Conservation (phyloP, 2,888 invertebrate genomes). For the Drosophila eohydei region DNA sequence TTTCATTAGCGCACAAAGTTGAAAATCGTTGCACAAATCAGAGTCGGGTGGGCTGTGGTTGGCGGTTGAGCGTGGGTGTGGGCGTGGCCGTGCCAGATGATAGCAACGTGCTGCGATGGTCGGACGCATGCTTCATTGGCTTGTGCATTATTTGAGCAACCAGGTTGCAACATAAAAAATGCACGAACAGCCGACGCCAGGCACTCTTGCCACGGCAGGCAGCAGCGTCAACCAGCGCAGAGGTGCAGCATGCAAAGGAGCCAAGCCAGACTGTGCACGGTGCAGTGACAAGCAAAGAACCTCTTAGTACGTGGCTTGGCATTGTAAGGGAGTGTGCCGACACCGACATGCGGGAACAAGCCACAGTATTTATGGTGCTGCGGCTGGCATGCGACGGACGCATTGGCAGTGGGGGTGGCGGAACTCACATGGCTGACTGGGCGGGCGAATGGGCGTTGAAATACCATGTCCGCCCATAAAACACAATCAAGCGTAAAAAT, state of each 20-base stretch:
- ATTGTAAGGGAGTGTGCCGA: slow-evolving; percentile 62
- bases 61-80: slow-evolving; percentile 22
- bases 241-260: slow-evolving; percentile 19
- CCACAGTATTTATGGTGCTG: slow-evolving; percentile 76
- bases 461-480: slow-evolving; percentile 67
- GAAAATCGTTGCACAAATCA: slow-evolving; percentile 67
- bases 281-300: slow-evolving; percentile 19
- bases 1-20: slow-evolving; percentile 72
- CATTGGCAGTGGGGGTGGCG: slow-evolving; percentile 8
- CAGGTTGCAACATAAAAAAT: slow-evolving; percentile 82
- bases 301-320: slow-evolving; percentile 25
- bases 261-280: no score
- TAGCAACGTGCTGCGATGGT: slow-evolving; percentile 31
- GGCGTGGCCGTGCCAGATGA: slow-evolving; percentile 29
- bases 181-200: slow-evolving; percentile 62
- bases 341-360: slow-evolving; percentile 73
- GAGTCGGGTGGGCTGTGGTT: background rate
- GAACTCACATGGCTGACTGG: slow-evolving; percentile 3
- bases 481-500: slow-evolving; percentile 80
- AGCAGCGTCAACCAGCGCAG: slow-evolving; percentile 20
- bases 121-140: slow-evolving; percentile 79
- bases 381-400: slow-evolving; percentile 54
- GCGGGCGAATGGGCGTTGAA: slow-evolving; percentile 7
- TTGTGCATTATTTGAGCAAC: slow-evolving; percentile 82
- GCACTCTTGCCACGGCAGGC: slow-evolving; percentile 31